These are phyloP conservation scores for Furcula furcula DNA, from an alignment of 2,888 invertebrate species.

Conservation along the genomic window DNA sequence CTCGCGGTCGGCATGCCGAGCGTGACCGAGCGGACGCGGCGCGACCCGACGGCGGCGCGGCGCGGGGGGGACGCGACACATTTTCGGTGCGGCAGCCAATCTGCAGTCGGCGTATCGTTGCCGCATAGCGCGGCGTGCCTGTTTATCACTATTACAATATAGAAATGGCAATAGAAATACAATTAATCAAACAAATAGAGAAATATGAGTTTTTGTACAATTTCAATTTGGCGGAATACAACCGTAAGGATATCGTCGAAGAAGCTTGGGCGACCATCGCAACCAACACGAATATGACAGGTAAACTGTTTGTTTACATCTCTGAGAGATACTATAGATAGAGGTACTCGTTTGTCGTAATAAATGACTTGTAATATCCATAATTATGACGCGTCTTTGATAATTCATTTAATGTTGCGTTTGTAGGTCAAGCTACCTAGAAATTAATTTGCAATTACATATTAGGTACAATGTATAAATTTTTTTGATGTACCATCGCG, in stretches of 20 bases:
- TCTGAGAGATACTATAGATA: no score
- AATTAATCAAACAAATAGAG: conserved; percentile 38
- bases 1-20: conserved; percentile 20
- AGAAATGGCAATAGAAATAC: conserved; percentile 38
- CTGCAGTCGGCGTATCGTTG: conserved; percentile 23
- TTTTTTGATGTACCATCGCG: no score
- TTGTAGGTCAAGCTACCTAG: no score
- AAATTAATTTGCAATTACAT: no score
- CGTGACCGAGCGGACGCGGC: conserved; percentile 15
- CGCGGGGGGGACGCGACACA: conserved; percentile 34
- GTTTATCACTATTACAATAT: not conserved
- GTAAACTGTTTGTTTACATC: conserved; percentile 24
- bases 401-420: no score
- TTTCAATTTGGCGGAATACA: conserved; percentile 37
- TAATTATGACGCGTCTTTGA: no score
- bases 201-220: conserved; percentile 40
- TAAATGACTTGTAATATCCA: no score
- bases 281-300: conserved; percentile 28
- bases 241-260: conserved; percentile 39
- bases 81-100: conserved; percentile 29
- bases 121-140: conserved; percentile 12
- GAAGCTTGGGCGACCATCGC: conserved; percentile 39
- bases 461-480: no score
- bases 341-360: no score
- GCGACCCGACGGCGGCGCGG: conserved; percentile 20